These are phyloP conservation scores for Motacilla alba DNA, from an alignment of 2,113 vertebrate species.

Conservation along the genomic window DNA sequence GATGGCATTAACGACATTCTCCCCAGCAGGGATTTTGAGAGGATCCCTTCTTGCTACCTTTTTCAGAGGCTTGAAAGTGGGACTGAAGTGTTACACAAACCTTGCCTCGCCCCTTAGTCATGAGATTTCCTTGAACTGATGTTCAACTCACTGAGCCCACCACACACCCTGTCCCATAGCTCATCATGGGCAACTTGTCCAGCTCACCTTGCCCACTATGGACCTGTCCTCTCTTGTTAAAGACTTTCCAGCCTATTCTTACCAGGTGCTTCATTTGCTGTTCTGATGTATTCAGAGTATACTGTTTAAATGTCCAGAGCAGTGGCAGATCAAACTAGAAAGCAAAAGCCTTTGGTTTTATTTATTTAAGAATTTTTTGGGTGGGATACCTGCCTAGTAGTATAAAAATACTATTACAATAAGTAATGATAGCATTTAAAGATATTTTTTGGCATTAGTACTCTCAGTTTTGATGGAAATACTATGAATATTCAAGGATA, in stretches of 20 bases:
- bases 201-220: background rate
- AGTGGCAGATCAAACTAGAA: background rate
- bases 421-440: background rate
- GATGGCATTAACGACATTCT: background rate
- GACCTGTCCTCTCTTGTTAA: background rate
- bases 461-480: background rate
- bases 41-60: background rate
- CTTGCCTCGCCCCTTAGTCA: too few relatives aligned
- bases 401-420: background rate
- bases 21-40: background rate
- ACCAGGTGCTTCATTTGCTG: background rate
- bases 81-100: background rate
- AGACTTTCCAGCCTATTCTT: background rate
- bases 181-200: background rate
- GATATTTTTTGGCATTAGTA: background rate
- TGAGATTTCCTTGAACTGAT: background rate
- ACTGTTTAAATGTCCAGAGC: background rate
- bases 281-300: background rate
- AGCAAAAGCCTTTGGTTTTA: background rate
- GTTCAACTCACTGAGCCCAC: fast-evolving
- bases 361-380: background rate
- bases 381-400: background rate
- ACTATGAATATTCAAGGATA: background rate
- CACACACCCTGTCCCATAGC: fast-evolving
- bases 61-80: background rate